Base-by-base conservation (phyloP, 2,888 invertebrate species). In the Liopterus haemorrhoidalis region DNA sequence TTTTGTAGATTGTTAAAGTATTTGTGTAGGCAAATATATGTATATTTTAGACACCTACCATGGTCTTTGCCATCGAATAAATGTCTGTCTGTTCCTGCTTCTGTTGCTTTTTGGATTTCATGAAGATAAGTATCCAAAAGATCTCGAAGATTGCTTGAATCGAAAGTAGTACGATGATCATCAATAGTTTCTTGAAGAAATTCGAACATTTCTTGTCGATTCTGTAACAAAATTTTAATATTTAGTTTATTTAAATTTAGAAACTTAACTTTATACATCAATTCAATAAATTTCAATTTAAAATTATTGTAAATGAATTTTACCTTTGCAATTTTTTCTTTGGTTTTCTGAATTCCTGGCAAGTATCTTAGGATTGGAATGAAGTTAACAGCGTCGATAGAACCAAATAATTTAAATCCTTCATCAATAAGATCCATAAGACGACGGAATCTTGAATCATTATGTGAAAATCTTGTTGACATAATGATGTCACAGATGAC, bases 401-500 rank as follows among this genome's bases (percentile, higher is more conserved):
- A 81, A 6, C 89, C 88, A 60, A 92, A 91, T 0, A 92, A 73
- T 44, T 79, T 75, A 79, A 93, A 92, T 20, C 93, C 93, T 69
- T 93, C 92, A 60, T 91, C 90, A 58, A 92, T 89, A n/a, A 91
- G 73, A 52, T 75, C 71, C 75, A 88, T 89, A 59, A 91, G 85
- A 43, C 87, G 75, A 39, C 76, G 74, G 68, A 92, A 92, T 40
- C 82, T 76, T 4, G 70, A 69, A 63, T 91, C 90, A 39, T 85
- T 82, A 54, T 82, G 78, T 44, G 80, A 78, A 67, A 91, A 93
- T 28, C 89, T 76, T 3, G 87, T 82, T 21, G 88, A 86, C 92
- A 93, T 92, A 59, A 91, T 79, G 56, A 92, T 79, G 51, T 86
- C 85, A 67, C 92, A 91, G 54, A 93, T 91, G 3, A 93, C 90